Conservation (phyloP, 2,113 vertebrate species). For the Typhlomys cinereus region DNA sequence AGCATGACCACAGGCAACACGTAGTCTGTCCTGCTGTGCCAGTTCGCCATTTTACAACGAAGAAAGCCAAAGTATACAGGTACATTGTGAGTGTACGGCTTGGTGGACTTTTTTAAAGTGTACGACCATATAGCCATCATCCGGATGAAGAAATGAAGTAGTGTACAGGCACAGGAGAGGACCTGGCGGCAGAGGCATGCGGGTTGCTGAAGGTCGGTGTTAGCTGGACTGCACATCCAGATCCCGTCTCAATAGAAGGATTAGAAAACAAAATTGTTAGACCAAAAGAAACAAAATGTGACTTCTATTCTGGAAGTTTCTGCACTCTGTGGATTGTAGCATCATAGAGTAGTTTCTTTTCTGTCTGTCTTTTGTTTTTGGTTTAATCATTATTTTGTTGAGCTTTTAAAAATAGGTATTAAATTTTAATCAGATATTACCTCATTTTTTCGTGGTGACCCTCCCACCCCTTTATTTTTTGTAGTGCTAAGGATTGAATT, state of each 20-base stretch:
- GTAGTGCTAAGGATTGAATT: neutral
- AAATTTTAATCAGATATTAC: slow-evolving; percentile 2
- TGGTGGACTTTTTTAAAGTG: slow-evolving; percentile 22
- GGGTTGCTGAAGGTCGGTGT: too few relatives aligned
- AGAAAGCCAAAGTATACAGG: slow-evolving; percentile 87
- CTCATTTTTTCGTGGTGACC: neutral
- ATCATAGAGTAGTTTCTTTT: neutral
- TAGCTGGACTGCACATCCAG: neutral
- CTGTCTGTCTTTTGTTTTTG: neutral
- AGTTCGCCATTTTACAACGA: slow-evolving; percentile 90
- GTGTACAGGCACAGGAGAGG: neutral
- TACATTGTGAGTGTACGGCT: neutral
- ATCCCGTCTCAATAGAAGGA: neutral
- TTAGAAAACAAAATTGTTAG: neutral
- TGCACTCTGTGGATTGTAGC: neutral
- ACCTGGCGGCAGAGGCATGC: too few relatives aligned
- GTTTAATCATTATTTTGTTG: neutral
- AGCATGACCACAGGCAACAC: slow-evolving; percentile 24
- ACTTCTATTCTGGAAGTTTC: neutral
- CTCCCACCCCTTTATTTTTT: neutral
- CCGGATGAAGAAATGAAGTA: neutral
- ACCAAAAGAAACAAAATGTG: neutral
- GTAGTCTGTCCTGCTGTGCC: slow-evolving; percentile 58
- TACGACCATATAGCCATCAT: neutral
- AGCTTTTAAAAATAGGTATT: neutral